Percentiles rank a stretch among this genome's conserved stretches.
Evolutionary conservation across 1,140 invertebrate genomes (phyloP).

Genomic region (Drosophila prosaltans): DNA sequence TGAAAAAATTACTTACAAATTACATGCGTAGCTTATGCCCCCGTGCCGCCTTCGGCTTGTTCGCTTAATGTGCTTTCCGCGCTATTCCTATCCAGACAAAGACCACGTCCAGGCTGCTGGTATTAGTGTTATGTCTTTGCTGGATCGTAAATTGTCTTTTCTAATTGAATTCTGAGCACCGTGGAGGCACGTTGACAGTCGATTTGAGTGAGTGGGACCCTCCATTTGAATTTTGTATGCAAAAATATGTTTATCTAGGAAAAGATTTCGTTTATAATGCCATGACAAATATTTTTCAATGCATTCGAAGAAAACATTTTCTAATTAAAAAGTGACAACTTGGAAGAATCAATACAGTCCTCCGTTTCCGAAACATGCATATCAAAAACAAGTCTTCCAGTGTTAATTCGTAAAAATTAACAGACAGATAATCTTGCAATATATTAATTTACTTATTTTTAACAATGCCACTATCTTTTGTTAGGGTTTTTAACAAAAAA

Average conservation of each 20-base stretch:
- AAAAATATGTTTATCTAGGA: not conserved
- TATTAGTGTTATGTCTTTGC: constrained; percentile 70
- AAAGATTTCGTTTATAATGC: too few relatives aligned
- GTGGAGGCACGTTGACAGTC: constrained; percentile 53
- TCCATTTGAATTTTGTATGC: constrained; percentile 15
- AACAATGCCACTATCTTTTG: not conserved
- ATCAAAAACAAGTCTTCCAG: too few relatives aligned
- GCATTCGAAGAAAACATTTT: too few relatives aligned
- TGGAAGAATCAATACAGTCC: too few relatives aligned
- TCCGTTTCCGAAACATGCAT: too few relatives aligned
- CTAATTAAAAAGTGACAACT: too few relatives aligned
- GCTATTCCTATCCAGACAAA: constrained; percentile 24
- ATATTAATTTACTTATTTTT: not conserved
- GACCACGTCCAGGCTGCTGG: constrained; percentile 37
- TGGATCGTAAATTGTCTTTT: constrained; percentile 73
- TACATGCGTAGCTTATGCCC: constrained; percentile 79
- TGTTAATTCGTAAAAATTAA: too few relatives aligned
- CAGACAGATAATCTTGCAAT: too few relatives aligned
- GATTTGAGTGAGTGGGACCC: constrained; percentile 40
- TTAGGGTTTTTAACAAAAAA: not conserved
- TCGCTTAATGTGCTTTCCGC: constrained; percentile 69
- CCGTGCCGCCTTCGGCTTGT: constrained; percentile 70
- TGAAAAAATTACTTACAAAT: constrained; percentile 81
- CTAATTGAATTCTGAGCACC: constrained; percentile 76
- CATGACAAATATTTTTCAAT: too few relatives aligned